Evolutionary conservation across 2,888 invertebrate species (phyloP).

Genomic region (Tuberolachnus salignus): DNA sequence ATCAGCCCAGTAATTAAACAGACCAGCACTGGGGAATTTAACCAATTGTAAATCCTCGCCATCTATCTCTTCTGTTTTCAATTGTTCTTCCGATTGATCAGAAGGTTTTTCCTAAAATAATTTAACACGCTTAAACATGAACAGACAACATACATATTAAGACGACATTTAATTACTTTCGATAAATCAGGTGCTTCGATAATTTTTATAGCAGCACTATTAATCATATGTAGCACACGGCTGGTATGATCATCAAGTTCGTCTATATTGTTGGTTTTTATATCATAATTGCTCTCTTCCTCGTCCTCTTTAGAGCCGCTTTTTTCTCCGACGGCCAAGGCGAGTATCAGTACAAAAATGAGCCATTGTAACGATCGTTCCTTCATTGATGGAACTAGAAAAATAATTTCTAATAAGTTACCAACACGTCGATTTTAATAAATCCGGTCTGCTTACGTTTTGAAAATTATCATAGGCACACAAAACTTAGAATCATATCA

Average conservation of each 20-base stretch:
- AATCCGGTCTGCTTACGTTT: background rate
- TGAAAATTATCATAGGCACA: background rate
- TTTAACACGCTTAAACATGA: background rate
- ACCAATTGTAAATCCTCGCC: conserved; percentile 38
- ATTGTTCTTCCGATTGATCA: conserved; percentile 27
- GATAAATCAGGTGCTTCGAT: conserved; percentile 34
- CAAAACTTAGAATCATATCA: conserved; percentile 5
- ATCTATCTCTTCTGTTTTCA: conserved; percentile 27
- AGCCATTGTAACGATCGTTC: conserved; percentile 33
- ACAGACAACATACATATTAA: background rate
- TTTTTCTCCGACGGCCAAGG: background rate
- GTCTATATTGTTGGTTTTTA: conserved; percentile 17
- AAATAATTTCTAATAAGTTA: background rate
- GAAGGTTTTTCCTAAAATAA: conserved; percentile 32
- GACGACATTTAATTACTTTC: background rate
- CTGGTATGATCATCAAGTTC: conserved; percentile 16
- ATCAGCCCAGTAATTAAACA: conserved; percentile 45
- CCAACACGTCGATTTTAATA: background rate
- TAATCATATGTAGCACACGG: conserved; percentile 38
- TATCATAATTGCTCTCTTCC: conserved; percentile 33
- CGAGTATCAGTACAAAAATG: conserved; percentile 16
- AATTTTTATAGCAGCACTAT: conserved; percentile 38
- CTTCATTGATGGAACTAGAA: conserved; percentile 46
- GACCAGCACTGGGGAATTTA: conserved; percentile 29
- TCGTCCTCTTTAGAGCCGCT: conserved; percentile 34